Base-by-base conservation (phyloP, 2,113 vertebrate species). In the Crypturellus undulatus region DNA sequence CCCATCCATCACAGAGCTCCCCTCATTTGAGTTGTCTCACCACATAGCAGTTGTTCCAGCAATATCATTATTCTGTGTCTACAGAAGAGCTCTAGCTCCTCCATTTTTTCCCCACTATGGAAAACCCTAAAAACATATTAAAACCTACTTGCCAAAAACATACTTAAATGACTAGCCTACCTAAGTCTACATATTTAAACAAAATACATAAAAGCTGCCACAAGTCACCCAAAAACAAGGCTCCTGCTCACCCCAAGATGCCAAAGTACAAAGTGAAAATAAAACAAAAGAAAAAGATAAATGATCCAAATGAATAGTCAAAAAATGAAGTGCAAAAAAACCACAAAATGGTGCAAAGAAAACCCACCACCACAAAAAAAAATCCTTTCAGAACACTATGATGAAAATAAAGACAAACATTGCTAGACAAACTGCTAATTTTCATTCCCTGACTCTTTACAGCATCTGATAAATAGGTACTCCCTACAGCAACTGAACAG, bases 301-400 rank as follows among this genome's bases (percentile, higher is more conserved):
- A 28, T 56, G 68, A 42, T 1, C 7, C 15, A 69, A 92, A 47
- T 3, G 40, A 72, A 56, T 19, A 18, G 2, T 2, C 2, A 6
- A 42, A 76, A 76, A 47, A 40, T 2, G 0, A 0, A 54, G 42
- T 4, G 11, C 4, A 26, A 19, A 24, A 15, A 20, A 4, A 34
- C 26, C 25, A 32, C 3, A 51, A 49, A 69, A 65, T 70, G 8
- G 15, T 45, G 83, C 38, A 34, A 25, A 43, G 17, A 43, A 6
- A 75, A 75, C 7, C 10, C 59, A 26, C 15, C 16, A 10, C 6
- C 2, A 2, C 9, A 76, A 62, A 2, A 7, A 30, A 47, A 10
- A 36, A 26, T 79, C 28, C 71, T 75, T 19, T 2, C 34, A 32
- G 63, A 71, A 71, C 16, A 43, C 32, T 36, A 62, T 32, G 9